Evolutionary conservation across 2,113 vertebrate genomes (phyloP), one percentile per base, ranked within the genome.

Genomic region (Pithys albifrons): DNA sequence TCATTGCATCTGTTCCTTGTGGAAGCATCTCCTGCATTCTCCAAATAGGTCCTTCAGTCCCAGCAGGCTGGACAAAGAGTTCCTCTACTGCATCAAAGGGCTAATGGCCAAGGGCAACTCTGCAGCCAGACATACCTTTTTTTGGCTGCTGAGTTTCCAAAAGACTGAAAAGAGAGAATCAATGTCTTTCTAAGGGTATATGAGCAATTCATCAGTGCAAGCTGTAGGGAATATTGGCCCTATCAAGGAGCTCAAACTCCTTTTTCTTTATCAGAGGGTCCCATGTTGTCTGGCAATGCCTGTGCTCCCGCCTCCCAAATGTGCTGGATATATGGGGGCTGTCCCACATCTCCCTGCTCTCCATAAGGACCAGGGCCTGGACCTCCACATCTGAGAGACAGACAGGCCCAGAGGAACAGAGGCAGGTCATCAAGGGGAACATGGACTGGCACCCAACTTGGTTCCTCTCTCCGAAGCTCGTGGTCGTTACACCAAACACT

Each of bases 1-100:
- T 89, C 49, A 39, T 78, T 61, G 37, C 0, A 0, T 20, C 66
- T 1, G 0, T 55, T 65, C 35, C 46, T 70, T 20, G 1, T 22
- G 62, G 57, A 59, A 84, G 39, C 6, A 33, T 27, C 69, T 65
- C 29, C 45, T 39, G 17, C 1, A 1, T 39, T 35, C 22, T 29
- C n/a, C 43, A 74, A 2, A 22, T 23, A n/a, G 58, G n/a, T 54
- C 37, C 29, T 64, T 37, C 49, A 29, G 49, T 88, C 25, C 29
- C 61, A 43, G 20, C 29, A 64, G 61, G 22, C 65, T 77, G 52
- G 17, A 10, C 31, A 49, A 19, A 61, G 19, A 18, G 28, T 14
- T 12, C 33, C 20, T 67, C 49, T 35, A n/a, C 18, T 28, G 78
- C 31, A 35, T 46, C 37, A 61, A 39, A 51, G 10, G 6, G 22